Conservation (phyloP, 2,888 invertebrate genomes). For the Liopterus haemorrhoidalis region DNA sequence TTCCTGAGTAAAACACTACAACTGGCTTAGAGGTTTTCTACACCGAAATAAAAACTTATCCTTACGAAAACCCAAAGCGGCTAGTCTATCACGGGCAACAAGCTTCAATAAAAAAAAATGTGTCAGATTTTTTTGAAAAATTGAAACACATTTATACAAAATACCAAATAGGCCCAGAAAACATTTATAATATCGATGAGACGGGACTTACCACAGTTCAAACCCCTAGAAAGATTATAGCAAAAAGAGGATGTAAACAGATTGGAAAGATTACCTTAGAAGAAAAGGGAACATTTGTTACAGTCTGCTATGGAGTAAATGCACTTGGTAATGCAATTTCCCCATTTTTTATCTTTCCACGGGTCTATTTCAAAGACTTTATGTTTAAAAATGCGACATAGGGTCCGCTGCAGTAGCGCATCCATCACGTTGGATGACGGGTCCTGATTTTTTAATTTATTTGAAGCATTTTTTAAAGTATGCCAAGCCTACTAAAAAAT, state of each 20-base stretch:
- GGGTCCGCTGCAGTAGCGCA: too few relatives aligned
- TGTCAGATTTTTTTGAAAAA: constrained; percentile 9
- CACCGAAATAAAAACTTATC: neutral
- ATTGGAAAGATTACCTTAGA: constrained; percentile 22
- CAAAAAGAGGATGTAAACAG: constrained; percentile 20
- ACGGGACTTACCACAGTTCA: constrained; percentile 3
- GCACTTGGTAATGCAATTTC: constrained; percentile 23
- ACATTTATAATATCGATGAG: constrained; percentile 1
- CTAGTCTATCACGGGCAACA: constrained; percentile 1
- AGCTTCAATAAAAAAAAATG: constrained; percentile 9
- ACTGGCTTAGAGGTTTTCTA: too few relatives aligned
- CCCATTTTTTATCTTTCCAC: too few relatives aligned
- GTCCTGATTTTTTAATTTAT: too few relatives aligned
- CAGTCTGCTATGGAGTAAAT: constrained; percentile 17
- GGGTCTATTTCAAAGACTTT: too few relatives aligned
- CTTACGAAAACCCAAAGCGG: constrained; percentile 1
- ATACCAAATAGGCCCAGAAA: neutral
- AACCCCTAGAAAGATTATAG: constrained; percentile 13
- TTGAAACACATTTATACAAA: neutral
- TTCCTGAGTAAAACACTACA: too few relatives aligned
- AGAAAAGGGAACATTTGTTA: constrained; percentile 14
- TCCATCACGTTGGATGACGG: too few relatives aligned
- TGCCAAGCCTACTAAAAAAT: too few relatives aligned
- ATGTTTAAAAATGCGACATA: too few relatives aligned
- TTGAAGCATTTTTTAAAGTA: too few relatives aligned